Base-by-base conservation (phyloP, 2,113 vertebrate genomes). In the Limanda limanda region DNA sequence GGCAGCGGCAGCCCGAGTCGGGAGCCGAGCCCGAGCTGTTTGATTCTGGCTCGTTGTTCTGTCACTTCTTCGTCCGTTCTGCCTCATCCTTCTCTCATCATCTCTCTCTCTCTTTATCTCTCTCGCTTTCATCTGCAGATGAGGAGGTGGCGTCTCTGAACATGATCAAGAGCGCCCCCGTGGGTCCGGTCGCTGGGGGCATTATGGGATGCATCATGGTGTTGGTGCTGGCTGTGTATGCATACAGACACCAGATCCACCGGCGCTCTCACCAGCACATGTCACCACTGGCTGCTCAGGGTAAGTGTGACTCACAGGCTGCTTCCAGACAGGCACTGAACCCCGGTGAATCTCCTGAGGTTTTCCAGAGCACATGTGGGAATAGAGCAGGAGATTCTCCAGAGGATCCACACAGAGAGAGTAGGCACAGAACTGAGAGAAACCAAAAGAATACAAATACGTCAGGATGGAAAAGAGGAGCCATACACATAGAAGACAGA, bases 121-220 rank as follows among this genome's bases (percentile, higher is more conserved):
- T 2, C 12, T 52, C n/a, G 10, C 25, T 62, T 17, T 45, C 58
- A 20, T 25, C 62, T 52, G 5, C 81, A 98, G 98, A 98, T 65
- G 97, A 99, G 15, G 98, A 99, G 65, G 97, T 97, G 12, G 95
- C 96, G 1, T 95, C 97, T 10, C 78, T 99, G 83, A 98, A 97
- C 91, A 99, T 99, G 97, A 98, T 99, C 72, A 99, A 99, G 88
- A 98, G 97, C 0, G 98, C 98, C 8, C 98, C 98, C 0, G 95
- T 99, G 20, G 98, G 98, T 23, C 98, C 98, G 0, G 98, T 99
- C 35, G 98, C 98, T 0, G 98, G 98, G 48, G 98, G 98, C 13
- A 98, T 99, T 57, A 98, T 99, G 98, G 98, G 98, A 71, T 98
- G 97, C 80, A 98, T 99, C 76, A 99, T 99, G 98, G 98, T 99